Evolutionary conservation across 2,113 vertebrate genomes (phyloP).

Genomic region (Scomber japonicus): DNA sequence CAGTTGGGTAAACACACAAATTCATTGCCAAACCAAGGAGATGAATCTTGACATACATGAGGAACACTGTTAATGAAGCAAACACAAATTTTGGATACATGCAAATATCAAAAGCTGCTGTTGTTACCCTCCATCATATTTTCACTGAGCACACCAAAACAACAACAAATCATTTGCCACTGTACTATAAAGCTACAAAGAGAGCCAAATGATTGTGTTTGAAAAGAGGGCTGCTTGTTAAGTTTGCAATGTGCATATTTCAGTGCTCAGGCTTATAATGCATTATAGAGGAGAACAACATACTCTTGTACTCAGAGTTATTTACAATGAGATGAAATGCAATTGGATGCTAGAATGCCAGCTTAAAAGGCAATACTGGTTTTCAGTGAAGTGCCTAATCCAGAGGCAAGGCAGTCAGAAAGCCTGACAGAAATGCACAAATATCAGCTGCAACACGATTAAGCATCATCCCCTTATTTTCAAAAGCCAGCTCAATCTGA

Average conservation of each 20-base stretch:
- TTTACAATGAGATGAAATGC: conserved; percentile 60
- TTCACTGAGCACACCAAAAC: conserved; percentile 54
- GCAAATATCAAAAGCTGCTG: conserved; percentile 54
- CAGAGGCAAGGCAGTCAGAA: conserved; percentile 28
- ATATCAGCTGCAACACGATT: conserved; percentile 38
- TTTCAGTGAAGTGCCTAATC: conserved; percentile 60
- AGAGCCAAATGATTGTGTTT: conserved; percentile 38
- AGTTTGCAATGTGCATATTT: conserved; percentile 52
- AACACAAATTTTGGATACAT: conserved; percentile 40
- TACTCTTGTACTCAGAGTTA: conserved; percentile 16
- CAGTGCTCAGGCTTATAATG: conserved; percentile 38
- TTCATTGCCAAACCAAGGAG: conserved; percentile 36
- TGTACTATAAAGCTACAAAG: conserved; percentile 39
- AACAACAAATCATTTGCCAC: conserved; percentile 52
- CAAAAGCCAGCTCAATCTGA: conserved; percentile 59
- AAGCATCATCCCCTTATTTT: conserved; percentile 55
- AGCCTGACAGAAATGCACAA: conserved; percentile 50
- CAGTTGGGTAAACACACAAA: conserved; percentile 37
- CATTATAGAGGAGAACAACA: conserved; percentile 43
- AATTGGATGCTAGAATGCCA: conserved; percentile 43
- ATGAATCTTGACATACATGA: conserved; percentile 45
- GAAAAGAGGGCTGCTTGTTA: conserved; percentile 56
- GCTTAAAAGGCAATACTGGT: conserved; percentile 56
- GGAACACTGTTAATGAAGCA: conserved; percentile 59
- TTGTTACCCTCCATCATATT: conserved; percentile 52